Evolutionary conservation across 2,113 vertebrate species (phyloP).

Genomic region (Ancistrus triradiatus): DNA sequence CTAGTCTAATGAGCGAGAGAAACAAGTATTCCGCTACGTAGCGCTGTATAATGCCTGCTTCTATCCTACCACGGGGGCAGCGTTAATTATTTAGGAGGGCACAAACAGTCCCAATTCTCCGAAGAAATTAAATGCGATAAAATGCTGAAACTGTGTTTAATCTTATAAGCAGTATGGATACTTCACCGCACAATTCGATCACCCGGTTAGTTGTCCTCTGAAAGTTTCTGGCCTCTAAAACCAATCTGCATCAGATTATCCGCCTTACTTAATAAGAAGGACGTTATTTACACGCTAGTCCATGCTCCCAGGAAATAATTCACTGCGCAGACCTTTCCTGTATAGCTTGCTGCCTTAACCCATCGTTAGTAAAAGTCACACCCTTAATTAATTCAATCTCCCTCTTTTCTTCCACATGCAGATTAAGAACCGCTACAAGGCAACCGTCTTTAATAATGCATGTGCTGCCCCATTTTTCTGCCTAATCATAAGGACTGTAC

Average conservation of each 20-base stretch:
- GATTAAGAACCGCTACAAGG: slow-evolving; percentile 13
- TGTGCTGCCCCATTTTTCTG: slow-evolving; percentile 24
- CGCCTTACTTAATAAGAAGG: neutral
- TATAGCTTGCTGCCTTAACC: slow-evolving; percentile 2
- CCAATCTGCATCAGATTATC: neutral
- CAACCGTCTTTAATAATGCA: slow-evolving; percentile 35
- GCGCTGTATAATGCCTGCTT: slow-evolving; percentile 34
- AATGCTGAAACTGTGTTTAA: slow-evolving; percentile 16
- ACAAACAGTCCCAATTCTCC: slow-evolving; percentile 31
- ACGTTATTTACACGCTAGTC: slow-evolving; percentile 2
- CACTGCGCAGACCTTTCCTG: slow-evolving; percentile 4
- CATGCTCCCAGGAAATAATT: neutral
- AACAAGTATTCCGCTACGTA: slow-evolving; percentile 39
- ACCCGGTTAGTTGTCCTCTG: neutral
- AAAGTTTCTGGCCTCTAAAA: neutral
- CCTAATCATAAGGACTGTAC: slow-evolving; percentile 18
- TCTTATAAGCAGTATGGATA: neutral
- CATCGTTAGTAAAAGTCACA: slow-evolving; percentile 39
- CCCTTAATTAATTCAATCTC: slow-evolving; percentile 34
- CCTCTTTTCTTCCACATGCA: slow-evolving; percentile 32
- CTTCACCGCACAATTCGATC: neutral
- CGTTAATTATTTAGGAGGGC: slow-evolving; percentile 28
- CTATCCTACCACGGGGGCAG: slow-evolving; percentile 13
- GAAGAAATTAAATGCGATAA: slow-evolving; percentile 36
- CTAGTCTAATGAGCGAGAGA: slow-evolving; percentile 42